These are phyloP conservation scores for Stenurella melanura DNA, from an alignment of 2,888 invertebrate species.

Conservation along the genomic window DNA sequence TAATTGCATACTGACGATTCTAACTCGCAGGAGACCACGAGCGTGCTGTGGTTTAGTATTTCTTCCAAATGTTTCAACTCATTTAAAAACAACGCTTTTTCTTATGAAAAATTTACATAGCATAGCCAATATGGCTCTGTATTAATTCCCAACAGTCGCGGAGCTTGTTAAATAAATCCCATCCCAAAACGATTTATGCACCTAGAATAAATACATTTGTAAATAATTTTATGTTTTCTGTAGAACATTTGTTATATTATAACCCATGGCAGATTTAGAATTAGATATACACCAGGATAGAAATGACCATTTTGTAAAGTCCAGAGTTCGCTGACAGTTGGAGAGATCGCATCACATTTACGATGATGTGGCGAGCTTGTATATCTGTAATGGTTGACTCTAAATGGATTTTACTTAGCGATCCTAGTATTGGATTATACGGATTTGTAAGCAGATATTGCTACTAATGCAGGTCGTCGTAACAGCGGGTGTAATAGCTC, in stretches of 20 bases:
- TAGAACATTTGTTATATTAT: constrained; percentile 35
- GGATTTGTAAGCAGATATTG: constrained; percentile 44
- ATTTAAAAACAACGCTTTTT: background rate
- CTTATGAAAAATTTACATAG: background rate
- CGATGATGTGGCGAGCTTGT: constrained; percentile 42
- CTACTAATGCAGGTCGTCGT: constrained; percentile 41
- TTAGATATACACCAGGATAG: constrained; percentile 37
- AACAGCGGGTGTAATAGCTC: constrained; percentile 46
- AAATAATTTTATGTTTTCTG: constrained; percentile 18
- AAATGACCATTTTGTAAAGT: constrained; percentile 40
- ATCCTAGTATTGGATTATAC: constrained; percentile 26
- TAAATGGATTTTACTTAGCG: constrained; percentile 33
- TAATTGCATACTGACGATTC: no score
- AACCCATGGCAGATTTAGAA: constrained; percentile 38
- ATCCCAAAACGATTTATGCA: constrained; percentile 6
- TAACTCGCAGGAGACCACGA: no score
- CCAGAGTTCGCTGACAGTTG: constrained; percentile 40
- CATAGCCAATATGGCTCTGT: background rate
- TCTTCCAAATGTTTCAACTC: background rate
- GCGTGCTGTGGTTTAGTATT: no score
- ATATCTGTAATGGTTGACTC: constrained; percentile 34
- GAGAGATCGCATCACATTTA: constrained; percentile 42
- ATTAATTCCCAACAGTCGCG: background rate
- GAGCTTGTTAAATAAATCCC: constrained; percentile 3
- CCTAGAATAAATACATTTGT: constrained; percentile 8